Base-by-base conservation (phyloP, 2,113 vertebrate species). In the Ctenodactylus gundi region DNA sequence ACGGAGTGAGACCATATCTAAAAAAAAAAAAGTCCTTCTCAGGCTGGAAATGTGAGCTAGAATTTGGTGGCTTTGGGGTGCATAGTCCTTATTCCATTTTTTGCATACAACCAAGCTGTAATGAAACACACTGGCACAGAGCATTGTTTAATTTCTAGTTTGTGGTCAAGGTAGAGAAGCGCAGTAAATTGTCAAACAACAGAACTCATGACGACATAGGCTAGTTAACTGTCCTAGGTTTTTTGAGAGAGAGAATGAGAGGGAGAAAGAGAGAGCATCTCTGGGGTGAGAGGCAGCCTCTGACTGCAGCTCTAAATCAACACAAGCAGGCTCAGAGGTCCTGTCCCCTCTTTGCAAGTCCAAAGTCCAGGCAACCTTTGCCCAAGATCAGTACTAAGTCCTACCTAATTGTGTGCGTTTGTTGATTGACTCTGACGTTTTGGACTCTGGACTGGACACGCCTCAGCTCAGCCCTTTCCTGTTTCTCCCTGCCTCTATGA, bases 361-460 rank as follows among this genome's bases (percentile, higher is more conserved):
- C n/a, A 39, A 81, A 95, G 90, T 86, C 39, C 39, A 53, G 17
- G 34, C 23, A 62, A 64, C n/a, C 44, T 65, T 27, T 55, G 27
- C 53, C 81, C n/a, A 10, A 6, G 57, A 36, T 87, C 88, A 58
- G 0, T 39, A 57, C 20, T 58, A 58, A 83, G 29, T 29, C 5
- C 53, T 62, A 82, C 53, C 64, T 64, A 41, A 29, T 11, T 86
- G 39, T 51, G 39, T 65, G 4, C 51, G 13, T 87, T 41, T 94
- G 78, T 46, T 55, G 53, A 77, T 7, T 44, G 51, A 89, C 58
- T 87, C 68, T 81, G 83, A 65, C n/a, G 51, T 77, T 84, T 70
- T 29, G 46, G 70, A 92, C 92, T 94, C 90, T 80, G 36, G 51
- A 93, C n/a, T n/a, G n/a, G n/a, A n/a, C n/a, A n/a, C n/a, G n/a